Conservation (phyloP, 2,797 vertebrate species). For the Hemibagrus guttatus region DNA sequence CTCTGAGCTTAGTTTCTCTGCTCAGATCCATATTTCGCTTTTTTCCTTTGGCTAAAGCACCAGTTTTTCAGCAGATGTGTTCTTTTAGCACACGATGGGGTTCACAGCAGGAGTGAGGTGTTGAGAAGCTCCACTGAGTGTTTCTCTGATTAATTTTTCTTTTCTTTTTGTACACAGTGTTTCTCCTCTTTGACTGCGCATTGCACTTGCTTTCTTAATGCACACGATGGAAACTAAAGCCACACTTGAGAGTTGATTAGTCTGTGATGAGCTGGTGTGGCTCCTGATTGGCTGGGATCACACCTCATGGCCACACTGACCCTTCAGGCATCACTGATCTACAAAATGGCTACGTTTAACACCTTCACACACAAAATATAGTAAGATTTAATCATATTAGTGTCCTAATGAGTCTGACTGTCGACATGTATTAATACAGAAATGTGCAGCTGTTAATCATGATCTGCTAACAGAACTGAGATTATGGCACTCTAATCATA, state of each 20-base stretch:
- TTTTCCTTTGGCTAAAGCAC: neutral
- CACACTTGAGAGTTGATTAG: neutral
- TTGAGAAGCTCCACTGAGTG: slow-evolving; percentile 38
- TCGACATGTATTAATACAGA: neutral
- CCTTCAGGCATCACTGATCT: neutral
- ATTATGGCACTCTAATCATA: neutral
- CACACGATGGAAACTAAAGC: neutral
- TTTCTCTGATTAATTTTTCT: slow-evolving; percentile 42
- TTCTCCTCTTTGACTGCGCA: slow-evolving; percentile 8
- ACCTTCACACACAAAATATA: neutral
- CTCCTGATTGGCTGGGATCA: neutral
- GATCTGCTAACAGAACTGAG: neutral
- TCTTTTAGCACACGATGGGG: neutral
- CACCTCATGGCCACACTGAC: neutral
- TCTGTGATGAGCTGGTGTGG: neutral
- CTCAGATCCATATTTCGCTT: neutral
- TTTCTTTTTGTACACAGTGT: slow-evolving; percentile 37
- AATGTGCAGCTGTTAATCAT: neutral
- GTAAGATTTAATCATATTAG: neutral
- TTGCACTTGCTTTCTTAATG: neutral
- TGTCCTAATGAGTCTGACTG: neutral
- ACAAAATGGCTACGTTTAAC: neutral
- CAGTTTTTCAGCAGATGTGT: slow-evolving; percentile 2
- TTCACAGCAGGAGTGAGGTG: slow-evolving; percentile 58
- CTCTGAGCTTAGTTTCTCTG: neutral